phyloP scores from a whole-genome alignment of 2,113 vertebrate genomes.

The Ramphastos sulfuratus region DNA sequence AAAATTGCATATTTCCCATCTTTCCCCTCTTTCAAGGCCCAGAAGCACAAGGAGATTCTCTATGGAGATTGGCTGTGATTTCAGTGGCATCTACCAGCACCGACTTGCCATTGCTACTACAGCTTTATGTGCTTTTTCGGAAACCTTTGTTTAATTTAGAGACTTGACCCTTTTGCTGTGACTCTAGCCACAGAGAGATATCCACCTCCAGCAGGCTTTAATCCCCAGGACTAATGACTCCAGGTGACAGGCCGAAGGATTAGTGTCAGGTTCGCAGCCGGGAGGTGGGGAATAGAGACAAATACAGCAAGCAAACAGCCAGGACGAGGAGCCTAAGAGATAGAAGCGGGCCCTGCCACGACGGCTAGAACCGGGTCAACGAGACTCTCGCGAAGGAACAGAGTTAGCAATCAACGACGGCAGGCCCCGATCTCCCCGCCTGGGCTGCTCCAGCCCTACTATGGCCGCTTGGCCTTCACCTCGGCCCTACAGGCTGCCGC shows the following conservation, averaged over 20 bases:
- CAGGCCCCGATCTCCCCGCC: neutral
- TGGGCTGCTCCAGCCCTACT: neutral
- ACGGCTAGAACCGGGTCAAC: rapidly evolving
- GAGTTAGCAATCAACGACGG: neutral
- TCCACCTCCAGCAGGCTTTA: neutral
- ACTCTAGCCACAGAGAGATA: neutral
- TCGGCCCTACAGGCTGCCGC: too few species aligned
- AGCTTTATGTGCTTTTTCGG: neutral
- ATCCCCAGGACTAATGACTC: neutral
- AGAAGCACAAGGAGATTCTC: rapidly evolving
- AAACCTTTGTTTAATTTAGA: neutral
- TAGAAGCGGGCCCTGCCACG: neutral
- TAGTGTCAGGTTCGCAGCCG: rapidly evolving
- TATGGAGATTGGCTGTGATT: rapidly evolving
- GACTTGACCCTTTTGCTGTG: rapidly evolving
- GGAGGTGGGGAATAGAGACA: rapidly evolving
- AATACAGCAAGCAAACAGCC: rapidly evolving
- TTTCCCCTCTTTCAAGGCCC: neutral
- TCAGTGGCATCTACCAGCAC: neutral
- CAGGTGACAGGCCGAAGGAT: neutral
- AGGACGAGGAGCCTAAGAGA: rapidly evolving
- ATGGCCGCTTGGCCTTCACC: neutral
- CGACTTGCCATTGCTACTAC: neutral
- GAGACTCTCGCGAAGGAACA: neutral
- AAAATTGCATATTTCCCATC: neutral